Conservation (phyloP, 2,888 invertebrate genomes). For the Drosophila mimetica region DNA sequence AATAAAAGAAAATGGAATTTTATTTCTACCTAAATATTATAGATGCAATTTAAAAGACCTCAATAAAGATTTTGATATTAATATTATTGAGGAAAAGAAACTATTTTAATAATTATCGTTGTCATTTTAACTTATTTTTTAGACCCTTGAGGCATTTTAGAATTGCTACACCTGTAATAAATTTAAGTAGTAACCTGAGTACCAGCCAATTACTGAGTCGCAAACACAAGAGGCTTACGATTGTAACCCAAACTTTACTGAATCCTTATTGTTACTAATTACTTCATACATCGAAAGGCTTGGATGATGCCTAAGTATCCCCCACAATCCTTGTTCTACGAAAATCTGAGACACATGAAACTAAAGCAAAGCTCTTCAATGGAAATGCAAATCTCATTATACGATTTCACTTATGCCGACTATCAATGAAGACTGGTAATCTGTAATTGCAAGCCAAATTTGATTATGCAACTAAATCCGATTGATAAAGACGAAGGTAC, state of each 20-base stretch:
- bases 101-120: no score
- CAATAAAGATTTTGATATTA: no score
- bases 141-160: no score
- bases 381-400: slow-evolving; percentile 33
- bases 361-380: slow-evolving; percentile 12
- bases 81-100: no score
- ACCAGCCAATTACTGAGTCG: no score
- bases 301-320: neutral
- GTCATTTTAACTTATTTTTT: no score
- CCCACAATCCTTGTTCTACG: neutral
- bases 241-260: neutral
- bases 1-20: neutral
- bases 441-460: slow-evolving; percentile 65
- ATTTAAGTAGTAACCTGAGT: no score
- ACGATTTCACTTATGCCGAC: slow-evolving; percentile 9
- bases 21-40: neutral
- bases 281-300: neutral
- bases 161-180: no score
- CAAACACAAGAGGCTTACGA: no score
- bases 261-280: neutral
- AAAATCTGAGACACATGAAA: neutral
- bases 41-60: neutral
- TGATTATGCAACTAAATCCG: slow-evolving; percentile 56
- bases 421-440: slow-evolving; percentile 40
- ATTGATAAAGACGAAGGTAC: slow-evolving; percentile 24